phyloP scores from a whole-genome alignment of 1,140 invertebrate genomes.

The Leptinotarsa undecemlineata region DNA sequence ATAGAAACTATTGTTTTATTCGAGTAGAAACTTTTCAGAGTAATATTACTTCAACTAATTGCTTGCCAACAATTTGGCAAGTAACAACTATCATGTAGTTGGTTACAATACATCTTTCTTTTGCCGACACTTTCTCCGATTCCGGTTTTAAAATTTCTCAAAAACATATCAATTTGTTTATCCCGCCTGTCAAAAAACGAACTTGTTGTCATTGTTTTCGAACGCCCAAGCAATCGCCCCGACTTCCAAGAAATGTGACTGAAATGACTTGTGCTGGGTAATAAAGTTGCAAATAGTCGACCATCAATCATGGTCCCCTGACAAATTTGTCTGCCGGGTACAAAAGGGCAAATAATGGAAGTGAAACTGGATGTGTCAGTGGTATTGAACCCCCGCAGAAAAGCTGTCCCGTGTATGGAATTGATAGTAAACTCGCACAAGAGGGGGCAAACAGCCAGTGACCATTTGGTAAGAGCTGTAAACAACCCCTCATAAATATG shows the following conservation, averaged over 20 bases:
- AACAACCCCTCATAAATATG: constrained; percentile 12
- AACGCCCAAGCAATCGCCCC: background rate
- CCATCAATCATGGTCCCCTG: constrained; percentile 22
- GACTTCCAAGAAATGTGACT: constrained; percentile 7
- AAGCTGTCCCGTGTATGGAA: constrained; percentile 15
- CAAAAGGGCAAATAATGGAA: constrained; percentile 15
- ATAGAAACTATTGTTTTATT: too few species aligned
- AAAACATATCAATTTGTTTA: too few species aligned
- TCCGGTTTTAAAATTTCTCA: too few species aligned
- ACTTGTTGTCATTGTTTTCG: too few species aligned
- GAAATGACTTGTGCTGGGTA: constrained; percentile 20
- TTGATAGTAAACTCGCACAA: constrained; percentile 18
- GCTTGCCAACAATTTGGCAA: too few species aligned
- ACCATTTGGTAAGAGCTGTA: background rate
- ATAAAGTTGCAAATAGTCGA: constrained; percentile 27
- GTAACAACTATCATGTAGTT: too few species aligned
- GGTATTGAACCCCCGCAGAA: constrained; percentile 6
- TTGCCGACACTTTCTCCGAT: too few species aligned
- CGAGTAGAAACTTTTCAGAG: too few species aligned
- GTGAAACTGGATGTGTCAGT: constrained; percentile 12
- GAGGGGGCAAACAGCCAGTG: constrained; percentile 17
- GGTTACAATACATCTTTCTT: too few species aligned
- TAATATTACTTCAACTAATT: too few species aligned
- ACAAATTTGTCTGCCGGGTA: constrained; percentile 22
- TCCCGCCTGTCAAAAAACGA: too few species aligned